Percentiles rank a stretch among this genome's conserved stretches.
Conservation (phyloP, 2,797 vertebrate species). For the Pangasius macronema region DNA sequence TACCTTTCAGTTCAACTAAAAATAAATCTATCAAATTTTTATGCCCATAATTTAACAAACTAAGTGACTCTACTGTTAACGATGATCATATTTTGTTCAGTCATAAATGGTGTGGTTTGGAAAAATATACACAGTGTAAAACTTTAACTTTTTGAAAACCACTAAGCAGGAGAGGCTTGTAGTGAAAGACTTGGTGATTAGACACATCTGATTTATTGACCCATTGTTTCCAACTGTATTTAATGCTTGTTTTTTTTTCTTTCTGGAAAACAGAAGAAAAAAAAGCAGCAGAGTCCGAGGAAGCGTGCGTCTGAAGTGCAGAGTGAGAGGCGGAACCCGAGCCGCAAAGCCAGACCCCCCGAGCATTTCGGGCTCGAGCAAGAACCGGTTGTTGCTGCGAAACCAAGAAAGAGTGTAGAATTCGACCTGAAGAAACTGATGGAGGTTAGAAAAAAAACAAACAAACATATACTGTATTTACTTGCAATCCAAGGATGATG, state of each 20-base stretch:
- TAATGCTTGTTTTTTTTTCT: not conserved
- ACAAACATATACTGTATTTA: not conserved
- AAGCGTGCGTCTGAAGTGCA: constrained; percentile 74
- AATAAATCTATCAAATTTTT: not conserved
- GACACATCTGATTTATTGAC: not conserved
- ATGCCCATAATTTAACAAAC: not conserved
- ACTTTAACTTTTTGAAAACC: not conserved
- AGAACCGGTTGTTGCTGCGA: constrained; percentile 68
- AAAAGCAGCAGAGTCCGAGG: constrained; percentile 69
- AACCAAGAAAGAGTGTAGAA: constrained; percentile 63
- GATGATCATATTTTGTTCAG: too few species aligned
- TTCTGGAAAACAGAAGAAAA: constrained; percentile 71
- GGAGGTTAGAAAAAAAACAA: constrained; percentile 70
- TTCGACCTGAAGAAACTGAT: constrained; percentile 78
- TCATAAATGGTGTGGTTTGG: not conserved
- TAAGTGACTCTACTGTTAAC: not conserved
- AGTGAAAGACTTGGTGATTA: too few species aligned
- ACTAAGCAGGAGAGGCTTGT: not conserved
- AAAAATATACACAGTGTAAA: not conserved
- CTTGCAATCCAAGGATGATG: not conserved
- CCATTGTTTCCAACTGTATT: not conserved
- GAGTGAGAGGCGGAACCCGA: constrained; percentile 85
- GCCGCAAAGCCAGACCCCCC: constrained; percentile 88
- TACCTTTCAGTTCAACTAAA: not conserved
- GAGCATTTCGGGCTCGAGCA: constrained; percentile 91